Conservation (phyloP, 2,888 invertebrate species). For the Sericinus montela region DNA sequence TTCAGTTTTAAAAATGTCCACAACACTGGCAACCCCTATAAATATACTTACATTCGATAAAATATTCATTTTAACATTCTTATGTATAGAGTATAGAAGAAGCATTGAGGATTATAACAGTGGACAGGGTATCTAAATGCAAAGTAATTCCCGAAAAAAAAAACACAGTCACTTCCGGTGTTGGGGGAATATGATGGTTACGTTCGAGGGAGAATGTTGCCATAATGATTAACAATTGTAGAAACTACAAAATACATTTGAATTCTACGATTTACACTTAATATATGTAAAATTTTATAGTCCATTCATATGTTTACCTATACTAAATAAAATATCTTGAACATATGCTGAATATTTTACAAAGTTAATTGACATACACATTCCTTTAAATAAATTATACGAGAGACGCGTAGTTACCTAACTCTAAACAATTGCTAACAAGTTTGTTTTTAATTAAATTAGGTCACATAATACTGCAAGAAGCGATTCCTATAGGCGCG, state of each 20-base stretch:
- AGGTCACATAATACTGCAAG: slow-evolving; percentile 16
- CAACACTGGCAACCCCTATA: slow-evolving; percentile 38
- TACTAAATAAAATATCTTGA: not conserved
- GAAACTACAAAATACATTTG: slow-evolving; percentile 4
- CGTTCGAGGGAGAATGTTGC: not conserved
- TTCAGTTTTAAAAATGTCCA: slow-evolving; percentile 39
- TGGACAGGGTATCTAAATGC: slow-evolving; percentile 39
- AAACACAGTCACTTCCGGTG: slow-evolving; percentile 23
- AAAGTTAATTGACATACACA: slow-evolving; percentile 14
- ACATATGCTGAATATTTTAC: slow-evolving; percentile 2
- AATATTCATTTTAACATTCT: slow-evolving; percentile 39
- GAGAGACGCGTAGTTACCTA: slow-evolving; percentile 1
- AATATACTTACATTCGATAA: slow-evolving; percentile 21
- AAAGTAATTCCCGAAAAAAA: slow-evolving; percentile 27
- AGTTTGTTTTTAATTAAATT: not conserved
- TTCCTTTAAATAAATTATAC: not conserved
- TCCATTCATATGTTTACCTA: not conserved
- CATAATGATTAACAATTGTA: not conserved
- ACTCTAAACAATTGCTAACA: not conserved
- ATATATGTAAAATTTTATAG: not conserved
- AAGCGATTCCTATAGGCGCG: slow-evolving; percentile 14
- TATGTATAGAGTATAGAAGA: slow-evolving; percentile 30
- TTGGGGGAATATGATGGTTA: slow-evolving; percentile 27
- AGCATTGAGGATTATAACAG: slow-evolving; percentile 38
- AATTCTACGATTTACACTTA: not conserved